Evolutionary conservation across 2,797 vertebrate genomes (phyloP).

Genomic region (Acanthiza pusilla): DNA sequence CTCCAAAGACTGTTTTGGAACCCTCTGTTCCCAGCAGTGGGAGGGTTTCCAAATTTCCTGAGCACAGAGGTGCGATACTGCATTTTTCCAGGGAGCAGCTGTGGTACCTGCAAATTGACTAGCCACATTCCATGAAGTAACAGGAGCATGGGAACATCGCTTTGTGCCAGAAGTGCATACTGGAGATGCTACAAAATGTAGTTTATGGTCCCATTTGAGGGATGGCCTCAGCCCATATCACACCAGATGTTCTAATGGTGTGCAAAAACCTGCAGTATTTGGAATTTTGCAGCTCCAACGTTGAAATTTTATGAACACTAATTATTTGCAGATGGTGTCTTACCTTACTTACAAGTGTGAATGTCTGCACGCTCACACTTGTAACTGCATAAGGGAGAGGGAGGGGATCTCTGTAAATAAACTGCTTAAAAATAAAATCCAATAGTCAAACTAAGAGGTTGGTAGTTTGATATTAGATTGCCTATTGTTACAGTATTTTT

Average conservation of each 20-base stretch:
- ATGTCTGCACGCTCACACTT: background rate
- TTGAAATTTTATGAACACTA: background rate
- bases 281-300: background rate
- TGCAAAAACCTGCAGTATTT: background rate
- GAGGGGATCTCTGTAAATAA: constrained; percentile 48
- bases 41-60: background rate
- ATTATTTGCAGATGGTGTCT: background rate
- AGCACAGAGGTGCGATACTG: rapidly evolving
- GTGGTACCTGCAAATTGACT: background rate
- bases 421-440: constrained; percentile 55
- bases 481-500: constrained; percentile 72
- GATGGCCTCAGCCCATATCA: background rate
- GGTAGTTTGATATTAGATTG: constrained; percentile 66
- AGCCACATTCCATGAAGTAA: background rate
- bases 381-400: background rate
- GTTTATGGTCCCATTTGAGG: background rate
- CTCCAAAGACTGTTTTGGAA: background rate
- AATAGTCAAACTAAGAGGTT: constrained; percentile 66
- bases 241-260: background rate
- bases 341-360: background rate
- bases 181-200: background rate
- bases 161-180: background rate
- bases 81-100: background rate
- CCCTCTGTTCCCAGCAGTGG: background rate
- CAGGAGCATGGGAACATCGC: background rate